Evolutionary conservation across 2,113 vertebrate species (phyloP).

Genomic region (Corapipo altera): DNA sequence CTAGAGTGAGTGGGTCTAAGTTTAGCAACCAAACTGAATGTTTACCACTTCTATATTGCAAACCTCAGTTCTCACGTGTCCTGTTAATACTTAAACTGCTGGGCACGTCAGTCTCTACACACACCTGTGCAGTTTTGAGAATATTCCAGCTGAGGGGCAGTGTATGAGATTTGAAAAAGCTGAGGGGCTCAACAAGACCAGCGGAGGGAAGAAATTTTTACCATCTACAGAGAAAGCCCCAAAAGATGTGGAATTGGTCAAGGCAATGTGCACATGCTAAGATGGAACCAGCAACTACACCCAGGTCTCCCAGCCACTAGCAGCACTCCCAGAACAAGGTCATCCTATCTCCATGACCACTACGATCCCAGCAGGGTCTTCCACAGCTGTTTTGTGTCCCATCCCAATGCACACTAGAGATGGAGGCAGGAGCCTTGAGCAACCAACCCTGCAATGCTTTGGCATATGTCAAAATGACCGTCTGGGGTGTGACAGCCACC

Average conservation of each 20-base stretch:
- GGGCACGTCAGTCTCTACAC: neutral
- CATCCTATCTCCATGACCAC: neutral
- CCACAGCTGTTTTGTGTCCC: neutral
- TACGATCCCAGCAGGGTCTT: neutral
- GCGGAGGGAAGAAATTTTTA: neutral
- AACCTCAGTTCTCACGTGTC: neutral
- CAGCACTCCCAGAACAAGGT: neutral
- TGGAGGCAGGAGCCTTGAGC: neutral
- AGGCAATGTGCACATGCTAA: fast-evolving
- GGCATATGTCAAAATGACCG: fast-evolving
- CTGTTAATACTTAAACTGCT: constrained; percentile 15
- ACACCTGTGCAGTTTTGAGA: neutral
- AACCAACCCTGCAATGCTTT: neutral
- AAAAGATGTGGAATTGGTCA: neutral
- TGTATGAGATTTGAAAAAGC: neutral
- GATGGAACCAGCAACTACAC: neutral
- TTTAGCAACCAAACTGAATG: neutral
- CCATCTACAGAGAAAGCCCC: neutral
- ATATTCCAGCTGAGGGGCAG: neutral
- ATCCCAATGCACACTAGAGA: neutral
- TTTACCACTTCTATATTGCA: neutral
- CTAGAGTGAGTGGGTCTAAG: neutral
- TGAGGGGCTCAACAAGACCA: neutral
- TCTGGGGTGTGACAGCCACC: neutral
- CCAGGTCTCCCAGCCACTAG: neutral